Evolutionary conservation across 1,140 invertebrate genomes (phyloP).

Genomic region (Neodiprion pinetum): DNA sequence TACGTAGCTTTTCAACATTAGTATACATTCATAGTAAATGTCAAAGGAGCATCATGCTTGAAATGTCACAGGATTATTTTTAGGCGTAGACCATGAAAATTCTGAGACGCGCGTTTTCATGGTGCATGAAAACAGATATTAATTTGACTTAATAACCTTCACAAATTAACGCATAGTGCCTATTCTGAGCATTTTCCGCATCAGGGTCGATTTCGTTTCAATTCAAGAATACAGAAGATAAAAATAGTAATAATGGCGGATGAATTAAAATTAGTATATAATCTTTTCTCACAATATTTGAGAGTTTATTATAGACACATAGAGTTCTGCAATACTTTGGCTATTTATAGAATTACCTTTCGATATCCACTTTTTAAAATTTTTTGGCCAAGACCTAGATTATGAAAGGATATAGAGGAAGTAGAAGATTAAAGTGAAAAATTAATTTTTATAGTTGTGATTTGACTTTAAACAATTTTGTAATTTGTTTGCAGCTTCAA

Average conservation of each 20-base stretch:
- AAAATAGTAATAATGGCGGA: background rate
- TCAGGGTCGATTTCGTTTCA: background rate
- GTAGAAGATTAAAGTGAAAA: too few species aligned
- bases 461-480: too few species aligned
- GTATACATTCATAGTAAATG: constrained; percentile 40
- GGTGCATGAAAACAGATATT: background rate
- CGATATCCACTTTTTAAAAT: background rate
- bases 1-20: too few species aligned
- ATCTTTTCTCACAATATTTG: background rate
- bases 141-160: too few species aligned
- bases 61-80: constrained; percentile 55
- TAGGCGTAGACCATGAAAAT: constrained; percentile 28
- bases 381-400: background rate
- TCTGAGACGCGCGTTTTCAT: background rate
- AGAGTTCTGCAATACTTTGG: background rate
- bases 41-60: constrained; percentile 46
- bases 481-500: too few species aligned
- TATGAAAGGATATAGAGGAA: background rate
- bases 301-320: background rate
- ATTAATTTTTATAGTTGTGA: too few species aligned
- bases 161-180: too few species aligned
- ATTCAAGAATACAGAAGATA: background rate
- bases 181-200: too few species aligned
- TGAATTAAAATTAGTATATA: background rate
- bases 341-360: background rate